Conservation (phyloP, 2,797 vertebrate species). For the Scarus forsteni region DNA sequence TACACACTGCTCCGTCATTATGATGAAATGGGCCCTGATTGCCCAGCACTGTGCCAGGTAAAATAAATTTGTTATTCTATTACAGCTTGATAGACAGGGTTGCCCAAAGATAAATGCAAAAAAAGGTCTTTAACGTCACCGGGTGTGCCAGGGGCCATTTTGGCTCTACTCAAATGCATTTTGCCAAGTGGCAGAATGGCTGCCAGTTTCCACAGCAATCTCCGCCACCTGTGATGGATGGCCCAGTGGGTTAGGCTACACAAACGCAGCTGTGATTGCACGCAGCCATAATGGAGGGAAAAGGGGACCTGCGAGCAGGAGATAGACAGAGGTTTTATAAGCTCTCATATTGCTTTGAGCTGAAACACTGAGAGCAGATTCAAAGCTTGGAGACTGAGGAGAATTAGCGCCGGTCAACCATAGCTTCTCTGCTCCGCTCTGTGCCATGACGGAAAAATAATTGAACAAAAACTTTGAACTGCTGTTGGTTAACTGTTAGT, state of each 20-base stretch:
- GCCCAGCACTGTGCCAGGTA: slow-evolving; percentile 71
- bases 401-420: slow-evolving; percentile 65
- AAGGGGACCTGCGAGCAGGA: slow-evolving; percentile 73
- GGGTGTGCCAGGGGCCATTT: slow-evolving; percentile 81
- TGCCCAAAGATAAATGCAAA: slow-evolving; percentile 71
- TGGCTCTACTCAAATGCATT: slow-evolving; percentile 72
- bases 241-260: slow-evolving; percentile 78
- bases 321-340: slow-evolving; percentile 81
- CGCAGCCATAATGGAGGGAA: slow-evolving; percentile 67
- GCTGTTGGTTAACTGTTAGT: slow-evolving; percentile 6
- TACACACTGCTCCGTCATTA: slow-evolving; percentile 66
- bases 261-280: slow-evolving; percentile 78
- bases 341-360: slow-evolving; percentile 74
- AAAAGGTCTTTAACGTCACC: slow-evolving; percentile 72
- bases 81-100: slow-evolving; percentile 67
- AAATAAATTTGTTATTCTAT: slow-evolving; percentile 80
- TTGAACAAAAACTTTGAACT: slow-evolving; percentile 51
- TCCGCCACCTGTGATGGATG: slow-evolving; percentile 85
- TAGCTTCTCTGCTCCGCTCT: slow-evolving; percentile 43
- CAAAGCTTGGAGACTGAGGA: slow-evolving; percentile 59
- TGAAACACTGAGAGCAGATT: slow-evolving; percentile 67
- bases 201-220: slow-evolving; percentile 85
- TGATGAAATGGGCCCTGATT: slow-evolving; percentile 73
- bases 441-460: slow-evolving; percentile 51
- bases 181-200: slow-evolving; percentile 79